Base-by-base conservation (phyloP, 2,888 invertebrate species). In the Agrotis puta region DNA sequence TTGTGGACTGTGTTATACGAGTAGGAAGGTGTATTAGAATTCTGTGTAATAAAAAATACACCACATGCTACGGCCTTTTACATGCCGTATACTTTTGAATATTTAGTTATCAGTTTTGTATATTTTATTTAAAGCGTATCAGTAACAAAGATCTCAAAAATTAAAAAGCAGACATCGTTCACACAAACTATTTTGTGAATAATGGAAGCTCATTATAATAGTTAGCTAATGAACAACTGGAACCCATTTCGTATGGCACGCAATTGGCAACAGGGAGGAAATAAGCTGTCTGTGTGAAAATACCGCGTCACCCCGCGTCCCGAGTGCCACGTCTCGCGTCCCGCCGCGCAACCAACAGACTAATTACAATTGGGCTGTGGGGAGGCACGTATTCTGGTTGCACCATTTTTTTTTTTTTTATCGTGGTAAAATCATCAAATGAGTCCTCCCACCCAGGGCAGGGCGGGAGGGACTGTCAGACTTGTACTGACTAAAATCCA, bases 201-300 rank as follows among this genome's bases (percentile, higher is more conserved):
- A 20, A 7, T 43, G 16, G 14, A 22, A 20, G 11, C 20, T 16
- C 7, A 16, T 9, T 47, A 14, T 13, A n/a, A n/a, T 20, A 51
- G 63, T 22, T 3, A 18, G 4, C 16, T 27, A 27, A 45, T 45
- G 27, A 20, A 3, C 39, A 50, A 50, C 18, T 13, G n/a, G 66
- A 64, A 9, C 7, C 33, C 18, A 20, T n/a, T 62, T 48, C 9
- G 18, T 27, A 13, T 3, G 13, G 45, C 39, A 39, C 39, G 27
- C 33, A 33, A 64, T 18, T 20, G 14, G 20, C 18, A 9, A 2
- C 20, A 6, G 14, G 20, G 5, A 18, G 24, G 39, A 50, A 64
- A 20, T 24, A 51, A 65, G 67, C 43, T 5, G 27, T 14, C 43
- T 50, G 22, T 51, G 27, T 51, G 27, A 18, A 50, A 67, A 27